Evolutionary conservation across 2,113 vertebrate species (phyloP), one percentile per base, ranked within the genome.

Genomic region (Larimichthys polyactis): DNA sequence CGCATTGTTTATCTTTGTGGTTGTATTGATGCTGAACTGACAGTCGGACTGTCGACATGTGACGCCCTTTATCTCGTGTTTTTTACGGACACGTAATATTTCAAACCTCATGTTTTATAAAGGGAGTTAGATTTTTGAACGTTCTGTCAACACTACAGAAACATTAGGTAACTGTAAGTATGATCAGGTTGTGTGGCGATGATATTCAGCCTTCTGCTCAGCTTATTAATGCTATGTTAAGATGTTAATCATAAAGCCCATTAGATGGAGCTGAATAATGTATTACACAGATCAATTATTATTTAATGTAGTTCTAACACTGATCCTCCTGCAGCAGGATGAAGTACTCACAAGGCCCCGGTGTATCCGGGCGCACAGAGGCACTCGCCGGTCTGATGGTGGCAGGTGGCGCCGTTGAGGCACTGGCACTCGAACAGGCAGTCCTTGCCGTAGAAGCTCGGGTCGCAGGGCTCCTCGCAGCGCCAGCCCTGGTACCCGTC

Each of bases 401-500:
- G 95, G 48, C 97, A 99, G 90, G 96, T 96, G 67, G 97, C 97
- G 0, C 96, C 96, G 4, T 98, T 96, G 80, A 91, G 95, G 65
- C 97, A 99, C 48, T 96, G 96, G 88, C 97, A 98, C 14, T 84
- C 90, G n/a, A 96, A 92, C 87, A 95, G 95, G 89, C 97, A 98
- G 93, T 94, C 96, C 67, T 97, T 97, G 69, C 97, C 97, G 0
- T 97, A 98, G 83, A 92, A 94, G 40, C 93, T 92, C 0, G 94
- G 84, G 0, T 96, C 90, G 0, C 97, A 98, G 70, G 94, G 87
- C 87, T 98, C 97, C 85, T 98, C 97, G 0, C 97, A 99, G 79
- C 97, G 96, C 97, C 97, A 99, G 10, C 97, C 97, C 20, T 94
- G 96, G 94, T 93, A 98, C n/a, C 97, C 97, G 0, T 96, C 96